phyloP scores from a whole-genome alignment of 2,113 vertebrate species.

The Hippoglossus stenolepis region DNA sequence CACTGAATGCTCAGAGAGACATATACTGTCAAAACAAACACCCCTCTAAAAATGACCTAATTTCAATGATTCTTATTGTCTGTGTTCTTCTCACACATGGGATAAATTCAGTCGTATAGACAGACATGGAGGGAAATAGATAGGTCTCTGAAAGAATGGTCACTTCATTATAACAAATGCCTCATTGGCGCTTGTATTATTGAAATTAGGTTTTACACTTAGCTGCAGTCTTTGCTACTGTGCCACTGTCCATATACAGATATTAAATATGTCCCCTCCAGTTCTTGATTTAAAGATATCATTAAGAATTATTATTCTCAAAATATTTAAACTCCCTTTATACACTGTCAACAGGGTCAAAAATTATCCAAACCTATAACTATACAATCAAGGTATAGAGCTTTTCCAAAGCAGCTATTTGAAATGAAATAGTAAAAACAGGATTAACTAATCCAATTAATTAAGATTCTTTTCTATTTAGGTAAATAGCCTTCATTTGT shows the following conservation, averaged over 20 bases:
- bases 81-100: conserved; percentile 1
- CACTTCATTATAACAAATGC: conserved; percentile 32
- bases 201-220: conserved; percentile 23
- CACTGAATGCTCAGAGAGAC: conserved; percentile 5
- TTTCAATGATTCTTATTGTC: background rate
- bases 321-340: background rate
- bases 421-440: background rate
- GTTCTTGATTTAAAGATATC: background rate
- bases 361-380: background rate
- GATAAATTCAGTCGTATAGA: conserved; percentile 16
- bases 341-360: background rate
- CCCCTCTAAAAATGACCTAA: background rate
- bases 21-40: background rate
- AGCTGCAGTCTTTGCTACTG: conserved; percentile 81
- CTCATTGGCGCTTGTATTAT: conserved; percentile 27
- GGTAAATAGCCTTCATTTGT: background rate
- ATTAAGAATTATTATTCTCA: background rate
- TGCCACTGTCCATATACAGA: conserved; percentile 24
- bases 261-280: background rate
- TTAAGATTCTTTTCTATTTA: background rate
- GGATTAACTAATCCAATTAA: too few relatives aligned
- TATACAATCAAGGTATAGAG: background rate
- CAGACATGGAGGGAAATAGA: conserved; percentile 12
- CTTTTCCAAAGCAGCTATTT: background rate
- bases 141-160: conserved; percentile 46